phyloP scores from a whole-genome alignment of 1,140 invertebrate species.

The Psix sp. region DNA sequence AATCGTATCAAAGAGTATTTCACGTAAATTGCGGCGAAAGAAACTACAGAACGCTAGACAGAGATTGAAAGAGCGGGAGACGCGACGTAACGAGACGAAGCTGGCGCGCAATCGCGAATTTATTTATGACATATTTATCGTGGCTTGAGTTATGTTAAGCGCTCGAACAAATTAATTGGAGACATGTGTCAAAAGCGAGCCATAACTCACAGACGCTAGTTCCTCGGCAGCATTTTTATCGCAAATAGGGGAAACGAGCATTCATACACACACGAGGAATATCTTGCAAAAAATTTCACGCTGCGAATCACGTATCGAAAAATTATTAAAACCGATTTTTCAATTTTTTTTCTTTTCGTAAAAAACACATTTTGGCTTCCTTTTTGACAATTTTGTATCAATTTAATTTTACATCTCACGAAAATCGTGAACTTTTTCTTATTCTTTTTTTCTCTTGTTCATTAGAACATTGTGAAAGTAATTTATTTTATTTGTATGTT shows the following conservation, averaged over 20 bases:
- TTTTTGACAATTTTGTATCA: too few species aligned
- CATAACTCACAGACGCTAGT: constrained; percentile 43
- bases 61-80: constrained; percentile 27
- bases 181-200: constrained; percentile 58
- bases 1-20: constrained; percentile 56
- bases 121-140: constrained; percentile 64
- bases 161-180: constrained; percentile 65
- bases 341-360: constrained; percentile 6
- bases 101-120: constrained; percentile 47
- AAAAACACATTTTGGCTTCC: constrained; percentile 20
- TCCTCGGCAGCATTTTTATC: constrained; percentile 15
- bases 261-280: too few species aligned
- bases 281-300: too few species aligned
- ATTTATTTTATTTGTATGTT: too few species aligned
- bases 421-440: too few species aligned
- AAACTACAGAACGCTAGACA: constrained; percentile 32
- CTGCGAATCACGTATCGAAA: too few species aligned
- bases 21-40: constrained; percentile 54
- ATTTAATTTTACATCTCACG: too few species aligned
- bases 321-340: too few species aligned
- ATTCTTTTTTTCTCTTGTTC: too few species aligned
- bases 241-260: constrained; percentile 33
- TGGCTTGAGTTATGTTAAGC: constrained; percentile 59
- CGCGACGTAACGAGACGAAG: constrained; percentile 39
- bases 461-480: too few species aligned